Evolutionary conservation across 2,888 invertebrate species (phyloP).

Genomic region (Coremacera marginata): DNA sequence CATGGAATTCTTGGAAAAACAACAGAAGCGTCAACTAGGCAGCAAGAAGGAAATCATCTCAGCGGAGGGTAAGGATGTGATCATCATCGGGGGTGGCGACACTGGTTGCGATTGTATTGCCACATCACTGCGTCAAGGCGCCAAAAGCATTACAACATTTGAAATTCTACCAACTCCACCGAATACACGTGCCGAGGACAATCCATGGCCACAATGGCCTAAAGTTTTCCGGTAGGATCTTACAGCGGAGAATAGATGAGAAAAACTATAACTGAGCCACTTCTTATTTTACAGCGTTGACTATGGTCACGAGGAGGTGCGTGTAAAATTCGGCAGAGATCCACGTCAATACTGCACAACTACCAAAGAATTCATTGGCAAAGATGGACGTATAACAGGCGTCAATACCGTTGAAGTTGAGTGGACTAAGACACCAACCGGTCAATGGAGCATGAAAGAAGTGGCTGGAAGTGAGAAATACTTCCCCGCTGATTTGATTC

Average conservation of each 20-base stretch:
- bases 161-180: conserved; percentile 97
- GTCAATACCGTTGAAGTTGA: conserved; percentile 91
- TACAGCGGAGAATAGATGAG: background rate
- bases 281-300: conserved; percentile 76
- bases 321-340: conserved; percentile 90
- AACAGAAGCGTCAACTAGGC: conserved; percentile 95
- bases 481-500: conserved; percentile 89
- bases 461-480: conserved; percentile 82
- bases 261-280: too few species aligned
- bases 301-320: conserved; percentile 98
- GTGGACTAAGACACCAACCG: conserved; percentile 92
- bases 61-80: conserved; percentile 94
- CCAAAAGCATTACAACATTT: conserved; percentile 88
- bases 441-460: conserved; percentile 95
- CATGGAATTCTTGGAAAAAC: conserved; percentile 96
- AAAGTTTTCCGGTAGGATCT: conserved; percentile 82
- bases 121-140: conserved; percentile 94
- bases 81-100: conserved; percentile 90
- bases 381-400: conserved; percentile 90
- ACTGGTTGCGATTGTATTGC: conserved; percentile 99
- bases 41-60: conserved; percentile 74
- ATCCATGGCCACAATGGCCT: conserved; percentile 99
- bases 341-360: conserved; percentile 94
- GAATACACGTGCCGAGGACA: conserved; percentile 82
- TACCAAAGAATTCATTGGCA: conserved; percentile 94